Conservation (phyloP, 1,140 invertebrate genomes). For the Diabrotica virgifera region DNA sequence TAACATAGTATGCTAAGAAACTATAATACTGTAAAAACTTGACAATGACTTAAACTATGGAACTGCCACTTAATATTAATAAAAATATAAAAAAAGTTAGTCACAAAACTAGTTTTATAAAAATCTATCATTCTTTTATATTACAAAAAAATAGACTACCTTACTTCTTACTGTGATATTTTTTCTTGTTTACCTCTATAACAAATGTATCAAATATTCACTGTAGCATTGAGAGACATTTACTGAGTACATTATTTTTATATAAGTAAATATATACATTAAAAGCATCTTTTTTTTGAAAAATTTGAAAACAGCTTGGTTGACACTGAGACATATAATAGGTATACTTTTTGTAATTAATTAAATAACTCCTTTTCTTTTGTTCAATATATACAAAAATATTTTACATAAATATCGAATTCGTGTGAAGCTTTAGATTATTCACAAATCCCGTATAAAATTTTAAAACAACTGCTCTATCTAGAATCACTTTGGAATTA, state of each 20-base stretch:
- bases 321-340: conserved; percentile 7
- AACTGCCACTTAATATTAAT: no score
- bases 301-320: not conserved
- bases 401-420: conserved; percentile 12
- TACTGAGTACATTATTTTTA: not conserved
- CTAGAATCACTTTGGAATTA: not conserved
- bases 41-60: no score
- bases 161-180: no score
- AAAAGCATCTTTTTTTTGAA: not conserved
- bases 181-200: no score
- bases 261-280: conserved; percentile 2
- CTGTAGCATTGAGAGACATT: not conserved
- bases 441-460: conserved; percentile 9
- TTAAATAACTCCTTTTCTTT: not conserved
- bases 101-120: no score
- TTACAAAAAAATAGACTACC: no score
- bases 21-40: no score
- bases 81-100: no score
- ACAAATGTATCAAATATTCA: no score
- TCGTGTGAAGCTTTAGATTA: not conserved
- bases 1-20: no score
- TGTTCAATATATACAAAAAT: conserved; percentile 14
- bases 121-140: no score
- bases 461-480: not conserved
- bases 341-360: conserved; percentile 3